Conservation (phyloP, 2,888 invertebrate genomes). For the Eupithecia pulchellata region DNA sequence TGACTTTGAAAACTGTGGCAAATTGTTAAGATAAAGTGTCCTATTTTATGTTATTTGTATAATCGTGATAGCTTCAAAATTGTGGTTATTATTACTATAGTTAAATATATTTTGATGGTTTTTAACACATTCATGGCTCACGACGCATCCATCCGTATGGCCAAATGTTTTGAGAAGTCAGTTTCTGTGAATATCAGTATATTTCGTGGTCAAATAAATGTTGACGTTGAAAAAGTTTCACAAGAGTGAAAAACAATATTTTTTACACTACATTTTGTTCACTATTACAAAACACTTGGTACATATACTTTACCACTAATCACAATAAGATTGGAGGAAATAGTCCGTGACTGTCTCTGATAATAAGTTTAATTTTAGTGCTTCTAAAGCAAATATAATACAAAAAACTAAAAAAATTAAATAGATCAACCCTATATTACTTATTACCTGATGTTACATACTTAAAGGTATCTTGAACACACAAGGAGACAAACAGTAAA, state of each 20-base stretch:
- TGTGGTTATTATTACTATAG: neutral
- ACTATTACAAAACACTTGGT: neutral
- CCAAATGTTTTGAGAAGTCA: neutral
- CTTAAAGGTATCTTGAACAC: neutral
- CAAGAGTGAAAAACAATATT: too few species aligned
- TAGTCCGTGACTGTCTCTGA: neutral
- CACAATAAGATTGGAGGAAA: neutral
- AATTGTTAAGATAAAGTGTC: neutral
- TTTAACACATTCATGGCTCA: too few species aligned
- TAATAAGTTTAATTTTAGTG: constrained; percentile 1
- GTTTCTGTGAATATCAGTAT: neutral
- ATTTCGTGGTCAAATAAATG: neutral
- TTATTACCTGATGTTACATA: too few species aligned
- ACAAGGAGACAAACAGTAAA: neutral
- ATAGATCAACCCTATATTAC: neutral
- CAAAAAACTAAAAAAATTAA: neutral
- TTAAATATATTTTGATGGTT: neutral
- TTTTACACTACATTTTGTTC: neutral
- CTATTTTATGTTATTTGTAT: neutral
- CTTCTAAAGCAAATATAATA: neutral
- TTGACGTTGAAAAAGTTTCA: neutral
- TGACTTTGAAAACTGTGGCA: neutral
- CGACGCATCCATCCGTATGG: too few species aligned
- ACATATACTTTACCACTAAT: neutral
- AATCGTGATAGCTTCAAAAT: neutral